Evolutionary conservation across 1,140 invertebrate genomes (phyloP).

Genomic region (Chelonus insularis): DNA sequence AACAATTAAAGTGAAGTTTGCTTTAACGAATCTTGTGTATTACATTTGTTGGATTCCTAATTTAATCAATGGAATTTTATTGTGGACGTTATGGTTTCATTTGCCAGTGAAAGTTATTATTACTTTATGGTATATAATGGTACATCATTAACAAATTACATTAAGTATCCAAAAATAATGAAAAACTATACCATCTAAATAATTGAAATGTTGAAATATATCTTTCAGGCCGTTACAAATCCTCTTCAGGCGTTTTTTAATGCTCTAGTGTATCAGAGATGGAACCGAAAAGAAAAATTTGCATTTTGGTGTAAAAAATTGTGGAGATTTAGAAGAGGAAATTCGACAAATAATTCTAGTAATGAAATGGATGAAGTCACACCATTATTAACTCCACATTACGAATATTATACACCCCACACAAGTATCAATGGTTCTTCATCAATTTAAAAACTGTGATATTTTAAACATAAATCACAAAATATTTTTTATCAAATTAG

Average conservation of each 20-base stretch:
- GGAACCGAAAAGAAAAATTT: slow-evolving; percentile 60
- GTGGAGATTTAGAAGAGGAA: slow-evolving; percentile 1
- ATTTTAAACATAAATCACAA: slow-evolving; percentile 3
- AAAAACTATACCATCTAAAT: too few relatives aligned
- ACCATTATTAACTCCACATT: slow-evolving; percentile 44
- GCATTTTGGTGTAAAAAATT: slow-evolving; percentile 49
- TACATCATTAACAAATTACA: slow-evolving; percentile 49
- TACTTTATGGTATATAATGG: slow-evolving; percentile 79
- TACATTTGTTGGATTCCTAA: slow-evolving; percentile 83
- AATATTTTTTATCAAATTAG: not conserved
- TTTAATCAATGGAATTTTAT: slow-evolving; percentile 72
- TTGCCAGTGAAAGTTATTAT: slow-evolving; percentile 71
- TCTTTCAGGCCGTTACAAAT: slow-evolving; percentile 74
- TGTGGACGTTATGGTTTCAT: slow-evolving; percentile 77
- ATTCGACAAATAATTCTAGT: slow-evolving; percentile 19
- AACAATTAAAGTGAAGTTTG: slow-evolving; percentile 73
- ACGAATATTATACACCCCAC: slow-evolving; percentile 40
- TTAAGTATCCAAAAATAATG: not conserved
- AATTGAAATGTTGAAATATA: too few relatives aligned
- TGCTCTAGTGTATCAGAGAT: slow-evolving; percentile 74
- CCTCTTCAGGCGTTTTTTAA: slow-evolving; percentile 82
- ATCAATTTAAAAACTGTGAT: slow-evolving; percentile 42
- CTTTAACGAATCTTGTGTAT: slow-evolving; percentile 75
- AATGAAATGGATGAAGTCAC: slow-evolving; percentile 46
- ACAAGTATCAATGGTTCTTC: slow-evolving; percentile 57